Percentiles rank a stretch among this genome's conserved stretches.
Conservation (phyloP, 2,797 vertebrate species). For the Picus viridis region DNA sequence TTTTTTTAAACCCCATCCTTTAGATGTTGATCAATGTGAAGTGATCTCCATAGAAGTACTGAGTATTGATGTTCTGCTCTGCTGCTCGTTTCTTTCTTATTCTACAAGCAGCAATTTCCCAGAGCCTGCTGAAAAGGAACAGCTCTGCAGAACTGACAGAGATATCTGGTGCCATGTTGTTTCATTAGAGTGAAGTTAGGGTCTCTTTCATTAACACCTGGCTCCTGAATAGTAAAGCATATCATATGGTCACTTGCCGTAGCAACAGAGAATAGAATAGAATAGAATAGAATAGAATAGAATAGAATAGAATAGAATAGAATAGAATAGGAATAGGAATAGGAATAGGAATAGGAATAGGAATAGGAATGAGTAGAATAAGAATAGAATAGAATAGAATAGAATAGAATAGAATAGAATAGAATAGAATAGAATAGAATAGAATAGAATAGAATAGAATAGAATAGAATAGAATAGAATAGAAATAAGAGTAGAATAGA, state of each 20-base stretch:
- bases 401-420: too few species aligned
- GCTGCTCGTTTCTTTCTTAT: slow-evolving; percentile 52
- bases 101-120: slow-evolving; percentile 37
- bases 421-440: too few species aligned
- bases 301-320: too few species aligned
- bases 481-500: too few species aligned
- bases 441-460: too few species aligned
- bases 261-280: not conserved
- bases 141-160: not conserved
- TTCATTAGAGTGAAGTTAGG: not conserved
- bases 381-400: too few species aligned
- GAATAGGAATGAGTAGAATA: too few species aligned
- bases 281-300: too few species aligned
- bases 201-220: not conserved
- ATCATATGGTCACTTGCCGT: not conserved
- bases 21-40: slow-evolving; percentile 54
- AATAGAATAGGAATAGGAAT: too few species aligned
- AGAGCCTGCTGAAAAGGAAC: slow-evolving; percentile 6
- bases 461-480: too few species aligned
- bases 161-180: not conserved
- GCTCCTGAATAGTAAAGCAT: not conserved
- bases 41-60: slow-evolving; percentile 31
- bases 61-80: slow-evolving; percentile 47
- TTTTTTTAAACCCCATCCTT: slow-evolving; percentile 23
- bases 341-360: too few species aligned